These are phyloP conservation scores for Amazona guildingii DNA, from an alignment of 2,113 vertebrate species.

Conservation along the genomic window DNA sequence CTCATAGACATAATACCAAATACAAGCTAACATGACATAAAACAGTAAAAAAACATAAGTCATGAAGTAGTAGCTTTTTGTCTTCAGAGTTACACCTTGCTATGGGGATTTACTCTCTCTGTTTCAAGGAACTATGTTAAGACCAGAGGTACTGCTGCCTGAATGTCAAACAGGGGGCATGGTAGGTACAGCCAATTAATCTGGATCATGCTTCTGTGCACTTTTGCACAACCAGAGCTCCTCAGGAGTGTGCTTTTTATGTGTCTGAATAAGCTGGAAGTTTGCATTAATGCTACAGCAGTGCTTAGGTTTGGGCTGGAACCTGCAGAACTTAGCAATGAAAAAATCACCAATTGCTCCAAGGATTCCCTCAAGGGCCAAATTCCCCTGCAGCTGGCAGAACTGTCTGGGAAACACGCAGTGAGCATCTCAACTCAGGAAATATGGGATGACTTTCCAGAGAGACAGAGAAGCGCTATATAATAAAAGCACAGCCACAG, in stretches of 20 bases:
- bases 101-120: background rate
- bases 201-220: background rate
- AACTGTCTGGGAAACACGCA: background rate
- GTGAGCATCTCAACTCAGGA: background rate
- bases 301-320: background rate
- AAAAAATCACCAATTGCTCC: background rate
- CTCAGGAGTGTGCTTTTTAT: background rate
- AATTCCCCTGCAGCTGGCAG: background rate
- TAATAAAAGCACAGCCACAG: background rate
- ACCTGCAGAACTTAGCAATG: background rate
- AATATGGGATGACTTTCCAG: background rate
- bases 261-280: background rate
- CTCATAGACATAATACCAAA: background rate
- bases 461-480: background rate
- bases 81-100: background rate
- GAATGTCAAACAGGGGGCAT: background rate
- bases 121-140: background rate
- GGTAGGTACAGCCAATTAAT: background rate
- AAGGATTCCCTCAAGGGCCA: background rate
- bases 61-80: background rate
- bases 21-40: background rate
- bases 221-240: background rate
- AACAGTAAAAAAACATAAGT: background rate
- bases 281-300: background rate
- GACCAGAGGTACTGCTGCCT: background rate